Evolutionary conservation across 92 coral and sea anemone species (phyloP), one percentile per base, ranked within the genome.

Genomic region (Zoanthus gigantus): DNA sequence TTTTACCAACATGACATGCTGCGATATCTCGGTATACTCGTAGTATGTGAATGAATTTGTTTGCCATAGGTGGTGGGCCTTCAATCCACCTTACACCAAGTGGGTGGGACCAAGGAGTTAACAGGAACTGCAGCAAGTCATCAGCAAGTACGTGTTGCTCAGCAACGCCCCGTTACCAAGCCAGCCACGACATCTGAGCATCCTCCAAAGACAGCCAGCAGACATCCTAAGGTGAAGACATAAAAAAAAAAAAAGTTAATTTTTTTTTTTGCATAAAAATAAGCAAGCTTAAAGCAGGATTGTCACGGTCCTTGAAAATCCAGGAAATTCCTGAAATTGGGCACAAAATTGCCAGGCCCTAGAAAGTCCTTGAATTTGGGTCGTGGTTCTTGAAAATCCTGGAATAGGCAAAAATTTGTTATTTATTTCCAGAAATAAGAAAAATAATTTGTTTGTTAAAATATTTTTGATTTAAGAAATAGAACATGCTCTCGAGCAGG

Each of bases 1-100:
- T 37, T 37, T 37, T 37, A 37, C 4, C 42, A 37, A 37, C 42
- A 37, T 37, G 42, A 37, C 2, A 37, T 37, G 42, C 42, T 37
- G 42, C 42, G 4, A 37, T 23, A 23, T 23, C 23, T 23, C 23
- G 23, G 23, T 23, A 11, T 7, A 11, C 0, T 50, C 12, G 6
- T 50, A 50, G n/a, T 14, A 58, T 58, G n/a, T 5, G n/a, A 58
- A 12, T 4, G 23, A 17, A 12, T 4, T 46, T 57, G 17, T 78
- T 44, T 78, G 37, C 84, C 13, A 34, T 52, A 97, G 99, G 95
- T 97, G 83, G 74, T 94, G 78, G 99, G 99, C 18, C 92, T 96
- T 34, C 99, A 96, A 90, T 89, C 98, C 9, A 93, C 97, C 13
- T 88, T 95, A 44, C 97, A 95, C 87, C 95, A 93, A 82, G 98